Percentiles rank a stretch among this genome's conserved stretches.
These are phyloP conservation scores for Dolichopus griseipennis DNA, from an alignment of 2,888 invertebrate genomes.

Conservation along the genomic window DNA sequence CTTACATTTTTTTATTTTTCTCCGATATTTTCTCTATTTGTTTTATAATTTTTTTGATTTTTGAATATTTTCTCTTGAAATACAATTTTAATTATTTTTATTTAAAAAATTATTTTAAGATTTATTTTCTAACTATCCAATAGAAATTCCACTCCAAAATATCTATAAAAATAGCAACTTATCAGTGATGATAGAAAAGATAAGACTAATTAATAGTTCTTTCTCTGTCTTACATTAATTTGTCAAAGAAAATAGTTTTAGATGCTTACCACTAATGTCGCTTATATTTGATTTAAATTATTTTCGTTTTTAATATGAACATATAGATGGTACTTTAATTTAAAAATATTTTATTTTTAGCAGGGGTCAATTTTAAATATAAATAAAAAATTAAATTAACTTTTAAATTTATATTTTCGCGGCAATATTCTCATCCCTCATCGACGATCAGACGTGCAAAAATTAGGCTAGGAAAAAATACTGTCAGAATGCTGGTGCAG, in stretches of 20 bases:
- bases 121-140: not conserved
- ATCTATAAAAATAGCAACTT: constrained; percentile 4
- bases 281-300: not conserved
- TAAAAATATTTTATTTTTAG: too few relatives aligned
- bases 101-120: not conserved
- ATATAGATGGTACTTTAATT: too few relatives aligned
- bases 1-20: not conserved
- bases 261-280: not conserved
- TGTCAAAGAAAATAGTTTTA: not conserved
- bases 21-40: not conserved
- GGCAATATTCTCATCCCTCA: too few relatives aligned
- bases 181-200: constrained; percentile 4
- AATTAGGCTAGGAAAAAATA: too few relatives aligned
- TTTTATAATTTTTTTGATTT: not conserved
- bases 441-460: too few relatives aligned
- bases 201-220: not conserved
- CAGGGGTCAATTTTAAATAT: too few relatives aligned
- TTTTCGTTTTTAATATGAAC: too few relatives aligned
- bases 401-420: too few relatives aligned
- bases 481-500: too few relatives aligned
- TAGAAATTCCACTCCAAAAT: not conserved
- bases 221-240: not conserved
- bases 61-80: too few relatives aligned
- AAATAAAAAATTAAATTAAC: too few relatives aligned
- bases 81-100: not conserved